phyloP scores from a whole-genome alignment of 2,113 vertebrate genomes.

The Peromyscus polionotus region DNA sequence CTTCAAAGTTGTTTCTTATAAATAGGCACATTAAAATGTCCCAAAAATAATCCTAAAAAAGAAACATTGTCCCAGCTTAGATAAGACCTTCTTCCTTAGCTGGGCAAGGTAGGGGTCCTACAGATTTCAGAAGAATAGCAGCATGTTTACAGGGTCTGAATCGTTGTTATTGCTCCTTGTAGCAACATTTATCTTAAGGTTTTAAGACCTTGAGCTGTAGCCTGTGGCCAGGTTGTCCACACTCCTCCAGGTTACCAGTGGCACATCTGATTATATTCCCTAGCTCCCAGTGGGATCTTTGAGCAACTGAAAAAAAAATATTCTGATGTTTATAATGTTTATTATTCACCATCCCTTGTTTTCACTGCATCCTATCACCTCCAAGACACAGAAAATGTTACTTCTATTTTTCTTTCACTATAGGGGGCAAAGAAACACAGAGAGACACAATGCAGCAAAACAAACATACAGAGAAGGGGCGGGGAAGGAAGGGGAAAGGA shows the following conservation, averaged over 20 bases:
- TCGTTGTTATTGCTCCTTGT: not conserved
- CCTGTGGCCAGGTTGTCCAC: constrained; percentile 20
- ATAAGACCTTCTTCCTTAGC: not conserved
- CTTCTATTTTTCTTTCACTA: constrained; percentile 50
- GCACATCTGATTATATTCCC: constrained; percentile 53
- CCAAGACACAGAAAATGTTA: constrained; percentile 69
- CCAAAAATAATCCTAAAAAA: not conserved
- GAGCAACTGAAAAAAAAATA: constrained; percentile 60
- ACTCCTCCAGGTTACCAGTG: constrained; percentile 35
- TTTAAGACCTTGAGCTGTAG: constrained; percentile 3
- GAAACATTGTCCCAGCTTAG: not conserved
- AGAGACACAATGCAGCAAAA: not conserved
- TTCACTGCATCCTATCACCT: constrained; percentile 60
- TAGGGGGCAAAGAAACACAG: constrained; percentile 50
- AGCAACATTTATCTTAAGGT: not conserved
- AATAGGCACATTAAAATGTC: not conserved
- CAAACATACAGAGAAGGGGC: not conserved
- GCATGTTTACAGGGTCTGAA: not conserved
- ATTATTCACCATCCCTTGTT: constrained; percentile 48
- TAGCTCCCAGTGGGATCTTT: constrained; percentile 46
- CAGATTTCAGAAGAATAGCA: constrained; percentile 37
- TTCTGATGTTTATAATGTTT: constrained; percentile 48
- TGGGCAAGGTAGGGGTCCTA: not conserved
- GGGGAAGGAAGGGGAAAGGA: not conserved
- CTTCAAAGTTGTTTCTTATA: not conserved